phyloP scores from a whole-genome alignment of 2,113 vertebrate genomes.

The Glareola pratincola region DNA sequence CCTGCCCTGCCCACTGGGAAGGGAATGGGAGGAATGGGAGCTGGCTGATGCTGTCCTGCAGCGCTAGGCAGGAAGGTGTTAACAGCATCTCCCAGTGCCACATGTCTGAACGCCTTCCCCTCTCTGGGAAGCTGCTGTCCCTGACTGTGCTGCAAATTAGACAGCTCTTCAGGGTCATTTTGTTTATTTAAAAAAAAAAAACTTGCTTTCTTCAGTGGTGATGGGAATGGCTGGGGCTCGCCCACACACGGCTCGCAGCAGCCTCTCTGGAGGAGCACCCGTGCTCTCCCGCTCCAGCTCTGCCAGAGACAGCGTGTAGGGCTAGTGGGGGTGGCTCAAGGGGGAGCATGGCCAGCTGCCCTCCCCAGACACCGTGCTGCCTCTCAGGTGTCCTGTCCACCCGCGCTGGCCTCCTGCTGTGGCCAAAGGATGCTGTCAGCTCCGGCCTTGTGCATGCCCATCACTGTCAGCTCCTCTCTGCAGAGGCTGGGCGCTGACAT shows the following conservation, averaged over 20 bases:
- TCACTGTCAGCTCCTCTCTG: not conserved
- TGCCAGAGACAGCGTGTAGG: not conserved
- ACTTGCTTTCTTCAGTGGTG: not conserved
- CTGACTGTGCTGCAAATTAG: not conserved
- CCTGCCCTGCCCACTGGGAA: accelerated
- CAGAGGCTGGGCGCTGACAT: accelerated
- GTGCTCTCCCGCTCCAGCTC: not conserved
- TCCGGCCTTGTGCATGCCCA: not conserved
- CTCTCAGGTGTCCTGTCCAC: not conserved
- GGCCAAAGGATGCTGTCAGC: not conserved
- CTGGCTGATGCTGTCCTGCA: not conserved
- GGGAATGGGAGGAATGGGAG: accelerated
- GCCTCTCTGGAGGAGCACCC: not conserved
- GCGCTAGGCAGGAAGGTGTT: not conserved
- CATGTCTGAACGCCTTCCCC: not conserved
- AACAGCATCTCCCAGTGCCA: not conserved
- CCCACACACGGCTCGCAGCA: not conserved
- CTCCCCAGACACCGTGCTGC: not conserved
- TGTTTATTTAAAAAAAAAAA: too few relatives aligned
- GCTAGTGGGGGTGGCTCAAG: not conserved
- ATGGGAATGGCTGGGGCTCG: not conserved
- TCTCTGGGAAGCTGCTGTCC: not conserved
- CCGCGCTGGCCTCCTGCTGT: not conserved
- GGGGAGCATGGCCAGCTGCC: not conserved
- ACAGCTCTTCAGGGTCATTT: not conserved